Conservation (phyloP, 2,888 invertebrate species). For the Operophtera brumata region DNA sequence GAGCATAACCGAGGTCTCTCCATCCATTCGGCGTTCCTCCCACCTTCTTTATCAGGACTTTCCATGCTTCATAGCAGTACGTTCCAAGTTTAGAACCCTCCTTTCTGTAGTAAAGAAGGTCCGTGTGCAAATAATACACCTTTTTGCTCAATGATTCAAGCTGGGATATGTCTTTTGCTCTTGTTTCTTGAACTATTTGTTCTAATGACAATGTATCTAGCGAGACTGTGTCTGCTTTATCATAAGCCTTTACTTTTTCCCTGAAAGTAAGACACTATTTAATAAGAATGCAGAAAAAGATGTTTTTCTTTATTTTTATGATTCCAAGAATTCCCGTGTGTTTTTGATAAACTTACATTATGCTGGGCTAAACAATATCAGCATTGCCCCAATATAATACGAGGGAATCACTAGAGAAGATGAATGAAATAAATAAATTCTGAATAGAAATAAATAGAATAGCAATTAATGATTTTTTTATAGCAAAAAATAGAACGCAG, state of each 20-base stretch:
- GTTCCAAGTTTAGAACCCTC: conserved; percentile 60
- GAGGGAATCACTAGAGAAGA: no score
- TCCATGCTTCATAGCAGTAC: conserved; percentile 68
- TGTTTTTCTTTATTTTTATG: no score
- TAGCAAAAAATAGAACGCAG: no score
- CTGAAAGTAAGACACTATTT: conserved; percentile 50
- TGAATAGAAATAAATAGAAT: no score
- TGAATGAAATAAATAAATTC: no score
- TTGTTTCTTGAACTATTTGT: conserved; percentile 56
- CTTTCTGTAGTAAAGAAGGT: conserved; percentile 67
- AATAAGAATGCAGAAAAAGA: neutral
- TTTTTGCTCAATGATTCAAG: conserved; percentile 62
- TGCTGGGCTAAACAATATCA: neutral
- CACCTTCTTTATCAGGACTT: conserved; percentile 59
- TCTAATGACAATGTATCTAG: conserved; percentile 66
- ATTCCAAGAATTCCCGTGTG: neutral
- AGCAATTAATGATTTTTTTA: no score
- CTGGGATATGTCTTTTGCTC: conserved; percentile 58
- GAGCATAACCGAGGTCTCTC: conserved; percentile 62
- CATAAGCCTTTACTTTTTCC: conserved; percentile 55
- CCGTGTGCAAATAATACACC: conserved; percentile 64
- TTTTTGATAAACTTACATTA: neutral
- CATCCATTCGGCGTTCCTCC: conserved; percentile 69
- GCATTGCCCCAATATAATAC: no score
- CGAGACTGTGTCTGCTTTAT: conserved; percentile 63